Conservation (phyloP, 2,797 vertebrate species). For the Scleropages formosus region DNA sequence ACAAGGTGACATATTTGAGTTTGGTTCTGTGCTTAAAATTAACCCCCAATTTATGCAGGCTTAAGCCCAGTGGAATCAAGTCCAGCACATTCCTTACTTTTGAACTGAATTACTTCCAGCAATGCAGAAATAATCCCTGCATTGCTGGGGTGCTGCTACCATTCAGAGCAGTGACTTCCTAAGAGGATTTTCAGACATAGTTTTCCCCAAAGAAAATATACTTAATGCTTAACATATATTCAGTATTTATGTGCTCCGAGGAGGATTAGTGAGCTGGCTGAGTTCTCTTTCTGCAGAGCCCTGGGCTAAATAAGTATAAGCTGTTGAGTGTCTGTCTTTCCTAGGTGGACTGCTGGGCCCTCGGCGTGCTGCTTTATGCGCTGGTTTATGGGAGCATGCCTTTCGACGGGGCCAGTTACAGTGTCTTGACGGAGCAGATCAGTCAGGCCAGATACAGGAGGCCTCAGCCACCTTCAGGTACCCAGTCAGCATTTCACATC, state of each 20-base stretch:
- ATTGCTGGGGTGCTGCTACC: conserved; percentile 2
- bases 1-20: too few relatives aligned
- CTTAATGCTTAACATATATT: background rate
- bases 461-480: conserved; percentile 75
- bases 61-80: background rate
- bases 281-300: background rate
- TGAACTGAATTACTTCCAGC: background rate
- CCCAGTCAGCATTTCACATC: background rate
- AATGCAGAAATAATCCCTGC: background rate
- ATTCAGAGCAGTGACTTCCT: background rate
- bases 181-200: conserved; percentile 16
- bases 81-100: background rate
- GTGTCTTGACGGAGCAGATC: conserved; percentile 73
- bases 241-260: background rate
- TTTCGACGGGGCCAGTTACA: conserved; percentile 71
- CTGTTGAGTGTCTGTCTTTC: conserved; percentile 11
- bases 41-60: conserved; percentile 8
- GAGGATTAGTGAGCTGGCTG: conserved; percentile 5
- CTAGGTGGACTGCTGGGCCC: conserved; percentile 82
- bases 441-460: conserved; percentile 70
- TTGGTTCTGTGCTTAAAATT: background rate
- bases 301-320: background rate
- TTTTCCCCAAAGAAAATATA: conserved; percentile 17
- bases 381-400: conserved; percentile 81
- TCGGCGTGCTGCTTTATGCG: conserved; percentile 77